Percentiles rank a stretch among this genome's conserved stretches.
phyloP scores from a whole-genome alignment of 2,797 vertebrate species.

The Fundulus diaphanus region DNA sequence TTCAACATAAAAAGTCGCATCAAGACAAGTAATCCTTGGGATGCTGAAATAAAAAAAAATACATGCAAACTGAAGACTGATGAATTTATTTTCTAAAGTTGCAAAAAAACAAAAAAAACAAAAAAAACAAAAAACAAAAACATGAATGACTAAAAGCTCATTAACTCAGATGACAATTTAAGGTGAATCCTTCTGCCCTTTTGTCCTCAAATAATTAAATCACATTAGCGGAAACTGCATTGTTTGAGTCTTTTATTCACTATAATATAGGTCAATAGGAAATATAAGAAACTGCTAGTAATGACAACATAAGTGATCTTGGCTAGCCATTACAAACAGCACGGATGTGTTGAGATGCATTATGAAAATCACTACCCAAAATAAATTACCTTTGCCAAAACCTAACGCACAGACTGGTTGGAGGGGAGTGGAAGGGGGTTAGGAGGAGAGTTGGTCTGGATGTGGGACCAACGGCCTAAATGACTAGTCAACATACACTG shows the following conservation, averaged over 20 bases:
- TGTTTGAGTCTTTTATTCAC: conserved; percentile 80
- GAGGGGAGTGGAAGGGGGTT: neutral
- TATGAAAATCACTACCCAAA: conserved; percentile 71
- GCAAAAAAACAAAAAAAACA: conserved; percentile 33
- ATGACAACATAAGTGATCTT: conserved; percentile 77
- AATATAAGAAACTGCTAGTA: conserved; percentile 81
- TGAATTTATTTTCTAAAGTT: conserved; percentile 66
- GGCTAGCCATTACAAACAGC: conserved; percentile 79
- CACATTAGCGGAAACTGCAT: conserved; percentile 73
- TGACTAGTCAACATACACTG: conserved; percentile 69
- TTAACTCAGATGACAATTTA: conserved; percentile 53
- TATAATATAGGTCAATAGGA: conserved; percentile 80
- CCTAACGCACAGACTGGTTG: conserved; percentile 64
- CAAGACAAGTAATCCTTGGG: conserved; percentile 85
- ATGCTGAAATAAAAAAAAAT: conserved; percentile 72
- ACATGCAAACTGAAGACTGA: conserved; percentile 76
- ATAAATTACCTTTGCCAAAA: conserved; percentile 80
- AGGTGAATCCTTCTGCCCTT: conserved; percentile 62
- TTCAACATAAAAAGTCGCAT: conserved; percentile 80
- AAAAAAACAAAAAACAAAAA: conserved; percentile 40
- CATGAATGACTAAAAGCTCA: conserved; percentile 57
- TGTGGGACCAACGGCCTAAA: conserved; percentile 56
- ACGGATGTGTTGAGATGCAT: conserved; percentile 70
- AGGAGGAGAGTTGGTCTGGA: conserved; percentile 45
- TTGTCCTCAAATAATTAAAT: conserved; percentile 69